Base-by-base conservation (phyloP, 2,797 vertebrate species). In the Lithobates pipiens region DNA sequence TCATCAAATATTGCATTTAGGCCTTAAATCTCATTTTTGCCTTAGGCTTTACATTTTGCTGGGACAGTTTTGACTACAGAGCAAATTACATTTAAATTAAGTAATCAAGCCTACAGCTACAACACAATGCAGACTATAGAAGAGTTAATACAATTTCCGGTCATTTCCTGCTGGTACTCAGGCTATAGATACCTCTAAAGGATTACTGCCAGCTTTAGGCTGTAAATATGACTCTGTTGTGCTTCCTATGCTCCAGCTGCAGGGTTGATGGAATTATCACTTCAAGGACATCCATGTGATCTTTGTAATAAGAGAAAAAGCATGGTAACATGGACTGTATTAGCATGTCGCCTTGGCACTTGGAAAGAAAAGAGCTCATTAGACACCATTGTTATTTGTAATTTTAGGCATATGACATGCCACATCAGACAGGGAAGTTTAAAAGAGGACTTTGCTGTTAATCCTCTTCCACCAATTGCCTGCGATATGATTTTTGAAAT, bases 281-380 rank as follows among this genome's bases (percentile, higher is more conserved):
- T n/a, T n/a, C n/a, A n/a, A n/a, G n/a, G n/a, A n/a, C n/a, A n/a
- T n/a, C n/a, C n/a, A 75, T 76, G 84, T 80, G 61, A 85, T 42
- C 77, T 50, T 21, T 42, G 77, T 68, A 85, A 85, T 34, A 50
- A n/a, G 34, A 74, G 70, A 75, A 46, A 39, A 83, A n/a, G 42
- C 39, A 54, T 23, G 3, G 44, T 27, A 73, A 54, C 29, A 61
- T 80, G 27, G 61, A 5, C 27, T 34, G 67, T 39, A 70, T 85
- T 50, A 76, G 3, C 23, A 46, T 5, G 42, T 82, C 46, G 25
- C 50, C 70, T 76, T 54, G 57, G 27, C 63, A 67, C 25, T 23
- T 27, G 23, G 63, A 8, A 70, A 74, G 27, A 68, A 65, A 72
- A 61, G 18, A 25, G 7, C 72, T 18, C 25, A 77, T 69, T 57